A percentile compares a stretch with the other conserved stretches of the same genome.
These are phyloP conservation scores for Caligus rogercresseyi DNA, from an alignment of 1,140 invertebrate species.

Conservation along the genomic window DNA sequence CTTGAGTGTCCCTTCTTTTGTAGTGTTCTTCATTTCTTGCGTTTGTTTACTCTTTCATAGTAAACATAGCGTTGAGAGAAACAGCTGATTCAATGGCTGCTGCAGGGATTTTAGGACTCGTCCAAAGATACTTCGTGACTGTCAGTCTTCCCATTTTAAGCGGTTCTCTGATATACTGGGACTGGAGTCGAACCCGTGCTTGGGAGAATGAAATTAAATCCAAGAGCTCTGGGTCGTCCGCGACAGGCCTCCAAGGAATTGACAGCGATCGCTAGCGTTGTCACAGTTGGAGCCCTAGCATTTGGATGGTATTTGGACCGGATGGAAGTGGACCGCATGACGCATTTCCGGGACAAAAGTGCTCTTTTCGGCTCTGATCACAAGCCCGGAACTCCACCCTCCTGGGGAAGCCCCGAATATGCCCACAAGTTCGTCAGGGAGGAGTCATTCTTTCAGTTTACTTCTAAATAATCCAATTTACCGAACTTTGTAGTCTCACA, in stretches of 20 bases:
- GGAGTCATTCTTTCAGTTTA: background rate
- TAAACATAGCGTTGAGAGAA: background rate
- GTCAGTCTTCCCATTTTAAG: background rate
- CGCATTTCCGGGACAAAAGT: slow-evolving; percentile 52
- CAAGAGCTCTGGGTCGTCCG: background rate
- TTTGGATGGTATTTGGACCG: slow-evolving; percentile 43
- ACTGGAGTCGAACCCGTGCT: background rate
- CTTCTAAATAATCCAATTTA: no score
- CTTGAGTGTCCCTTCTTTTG: no score
- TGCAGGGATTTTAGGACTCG: background rate
- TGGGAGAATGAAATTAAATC: background rate
- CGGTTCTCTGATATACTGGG: background rate
- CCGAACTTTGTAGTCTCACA: no score
- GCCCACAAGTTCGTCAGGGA: background rate
- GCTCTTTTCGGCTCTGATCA: slow-evolving; percentile 45
- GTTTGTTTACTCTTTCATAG: no score
- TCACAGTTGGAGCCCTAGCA: background rate
- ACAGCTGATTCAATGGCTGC: background rate
- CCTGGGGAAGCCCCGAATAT: background rate
- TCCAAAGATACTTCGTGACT: background rate
- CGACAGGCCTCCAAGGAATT: background rate
- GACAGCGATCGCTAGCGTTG: background rate
- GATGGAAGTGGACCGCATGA: slow-evolving; percentile 46
- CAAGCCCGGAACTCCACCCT: slow-evolving; percentile 34
- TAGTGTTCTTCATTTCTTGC: no score